These are phyloP conservation scores for Hyppa rectilinea DNA, from an alignment of 2,888 invertebrate species.

Conservation along the genomic window DNA sequence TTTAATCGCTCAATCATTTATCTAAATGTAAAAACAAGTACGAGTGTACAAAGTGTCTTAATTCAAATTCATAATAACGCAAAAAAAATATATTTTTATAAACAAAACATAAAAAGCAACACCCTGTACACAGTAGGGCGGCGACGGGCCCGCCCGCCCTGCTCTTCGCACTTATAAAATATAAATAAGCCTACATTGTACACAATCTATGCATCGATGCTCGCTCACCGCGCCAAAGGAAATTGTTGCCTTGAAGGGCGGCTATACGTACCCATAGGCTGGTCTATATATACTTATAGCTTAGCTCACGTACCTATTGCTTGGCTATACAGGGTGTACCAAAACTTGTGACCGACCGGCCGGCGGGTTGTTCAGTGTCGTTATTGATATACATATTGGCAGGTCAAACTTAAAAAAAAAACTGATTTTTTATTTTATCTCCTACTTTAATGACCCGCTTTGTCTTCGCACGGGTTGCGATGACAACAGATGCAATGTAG, in stretches of 20 bases:
- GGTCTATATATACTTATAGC: neutral
- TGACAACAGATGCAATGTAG: too few relatives aligned
- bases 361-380: too few relatives aligned
- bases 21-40: too few relatives aligned
- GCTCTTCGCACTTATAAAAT: conserved; percentile 78
- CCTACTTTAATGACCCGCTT: too few relatives aligned
- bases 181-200: conserved; percentile 76
- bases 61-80: neutral
- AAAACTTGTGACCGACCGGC: too few relatives aligned
- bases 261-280: conserved; percentile 5
- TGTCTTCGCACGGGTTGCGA: too few relatives aligned
- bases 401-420: too few relatives aligned
- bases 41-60: too few relatives aligned
- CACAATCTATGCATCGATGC: conserved; percentile 70
- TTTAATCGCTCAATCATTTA: too few relatives aligned
- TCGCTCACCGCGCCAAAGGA: conserved; percentile 63
- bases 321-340: too few relatives aligned
- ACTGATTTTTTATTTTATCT: too few relatives aligned
- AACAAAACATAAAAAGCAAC: conserved; percentile 35
- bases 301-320: neutral
- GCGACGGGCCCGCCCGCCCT: conserved; percentile 74
- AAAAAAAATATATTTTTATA: neutral
- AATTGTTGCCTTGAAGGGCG: conserved; percentile 65
- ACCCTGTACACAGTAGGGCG: conserved; percentile 66
- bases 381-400: too few relatives aligned